Conservation (phyloP, 2,888 invertebrate species). For the Drymonia ruficornis region DNA sequence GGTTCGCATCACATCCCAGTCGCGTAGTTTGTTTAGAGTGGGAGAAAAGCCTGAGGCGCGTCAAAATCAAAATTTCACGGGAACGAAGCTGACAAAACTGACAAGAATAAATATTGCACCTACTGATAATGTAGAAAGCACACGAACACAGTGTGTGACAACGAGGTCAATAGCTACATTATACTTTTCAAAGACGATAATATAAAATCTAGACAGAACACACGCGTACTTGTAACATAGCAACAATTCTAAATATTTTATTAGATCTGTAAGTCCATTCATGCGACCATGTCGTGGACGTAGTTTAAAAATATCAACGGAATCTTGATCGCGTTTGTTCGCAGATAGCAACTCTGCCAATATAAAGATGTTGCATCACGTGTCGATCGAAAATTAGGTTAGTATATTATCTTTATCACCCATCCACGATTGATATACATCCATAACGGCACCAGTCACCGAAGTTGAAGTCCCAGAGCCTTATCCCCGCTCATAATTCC, state of each 20-base stretch:
- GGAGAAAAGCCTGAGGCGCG: no score
- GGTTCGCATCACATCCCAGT: no score
- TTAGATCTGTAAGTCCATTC: neutral
- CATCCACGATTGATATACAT: no score
- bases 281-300: constrained; percentile 5
- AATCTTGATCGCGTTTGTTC: neutral
- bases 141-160: neutral
- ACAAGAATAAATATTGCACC: no score
- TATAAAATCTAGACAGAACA: neutral
- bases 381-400: constrained; percentile 9
- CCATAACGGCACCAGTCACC: no score
- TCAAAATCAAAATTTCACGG: no score
- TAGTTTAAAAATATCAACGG: constrained; percentile 9
- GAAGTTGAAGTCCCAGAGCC: no score
- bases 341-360: neutral
- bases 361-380: constrained; percentile 5
- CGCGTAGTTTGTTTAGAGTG: no score
- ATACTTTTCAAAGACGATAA: neutral
- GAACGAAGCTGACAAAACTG: no score
- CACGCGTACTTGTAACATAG: constrained; percentile 8
- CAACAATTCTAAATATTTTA: constrained; percentile 1
- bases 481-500: no score
- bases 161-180: neutral
- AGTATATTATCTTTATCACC: no score
- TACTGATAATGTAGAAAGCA: no score